Base-by-base conservation (phyloP, 2,797 vertebrate species). In the Anisognathus igniventris region DNA sequence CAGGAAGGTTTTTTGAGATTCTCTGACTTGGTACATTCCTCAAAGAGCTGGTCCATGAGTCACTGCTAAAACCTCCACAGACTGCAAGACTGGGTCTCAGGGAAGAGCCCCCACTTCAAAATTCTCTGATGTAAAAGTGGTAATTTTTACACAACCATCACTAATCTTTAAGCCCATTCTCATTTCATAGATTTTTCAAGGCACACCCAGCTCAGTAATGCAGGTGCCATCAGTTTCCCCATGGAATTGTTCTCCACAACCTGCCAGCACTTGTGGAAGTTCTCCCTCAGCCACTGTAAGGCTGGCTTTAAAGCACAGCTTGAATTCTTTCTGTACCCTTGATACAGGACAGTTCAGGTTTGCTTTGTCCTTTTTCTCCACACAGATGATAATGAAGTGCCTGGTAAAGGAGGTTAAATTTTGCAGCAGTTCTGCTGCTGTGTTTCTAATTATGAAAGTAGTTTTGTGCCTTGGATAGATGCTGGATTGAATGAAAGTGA, bases 381-480 rank as follows among this genome's bases (percentile, higher is more conserved):
- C 33, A 60, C 14, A 35, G 47, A 61, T 42, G 33, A 67, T 35
- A 90, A 27, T 12, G 27, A 90, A 81, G 40, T 5, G 14, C 40
- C 24, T 39, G 27, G 13, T 27, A 53, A 81, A 64, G 35, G 2
- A 82, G 25, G 54, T 70, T 50, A 58, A 54, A 85, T 61, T 81
- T 81, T 92, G 64, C 64, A 87, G 84, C n/a, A 33, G 19, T 75
- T 78, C 54, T 91, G 65, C 58, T 90, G 28, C 79, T 78, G 39
- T 45, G 66, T 93, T 92, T 95, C 70, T 85, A 88, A 68, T 65
- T 60, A 51, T 14, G 7, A 80, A 77, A 73, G 54, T 30, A 2
- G 3, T 37, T 74, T 62, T 71, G 14, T 74, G 75, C 61, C 50
- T 61, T 77, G 68, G 61, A n/a, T 45, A 67, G 67, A 71, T 30